Base-by-base conservation (phyloP, 2,113 vertebrate species). In the Seriola dumerili region DNA sequence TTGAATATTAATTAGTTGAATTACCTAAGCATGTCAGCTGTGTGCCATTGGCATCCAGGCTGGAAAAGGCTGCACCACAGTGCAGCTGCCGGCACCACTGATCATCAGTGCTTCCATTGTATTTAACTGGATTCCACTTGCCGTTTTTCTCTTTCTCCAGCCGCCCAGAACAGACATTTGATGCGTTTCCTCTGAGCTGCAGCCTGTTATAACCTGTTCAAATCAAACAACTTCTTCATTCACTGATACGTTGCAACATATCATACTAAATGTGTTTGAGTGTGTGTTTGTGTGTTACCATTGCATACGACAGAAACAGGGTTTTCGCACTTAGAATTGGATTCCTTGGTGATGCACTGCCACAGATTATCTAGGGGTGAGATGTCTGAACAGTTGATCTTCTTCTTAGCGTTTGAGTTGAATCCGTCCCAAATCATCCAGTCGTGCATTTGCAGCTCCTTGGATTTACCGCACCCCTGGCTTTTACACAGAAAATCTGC, bases 21-120 rank as follows among this genome's bases (percentile, higher is more conserved):
- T 86, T 89, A 95, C 95, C 93, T 89, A 86, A 12, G 64, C 95
- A 95, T 0, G 1, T 88, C 29, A 95, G 80, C 8, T 19, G 4
- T 4, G 2, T 8, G 5, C 5, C 8, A 0, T 4, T 6, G 9
- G 4, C 1, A 8, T 3, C 0, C 0, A 1, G 0, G 4, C 0
- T 61, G 34, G 52, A 0, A 0, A 0, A 1, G 1, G 0, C 0
- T 1, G 14, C 2, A 0, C 95, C 92, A 36, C 94, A 95, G 32
- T 85, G 7, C 85, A 95, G 19, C 1, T 78, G 54, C 0, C 23
- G 0, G 68, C 94, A 95, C 40, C 34, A 40, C 0, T 0, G 6
- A 38, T 1, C 1, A 3, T 78, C 12, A 5, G 12, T 0, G 0
- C 1, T 16, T 0, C 0, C 44, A 0, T 0, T 14, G 0, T 2